Evolutionary conservation across 2,888 invertebrate genomes (phyloP), one percentile per base, ranked within the genome.

Genomic region (Drosophila diplacantha): DNA sequence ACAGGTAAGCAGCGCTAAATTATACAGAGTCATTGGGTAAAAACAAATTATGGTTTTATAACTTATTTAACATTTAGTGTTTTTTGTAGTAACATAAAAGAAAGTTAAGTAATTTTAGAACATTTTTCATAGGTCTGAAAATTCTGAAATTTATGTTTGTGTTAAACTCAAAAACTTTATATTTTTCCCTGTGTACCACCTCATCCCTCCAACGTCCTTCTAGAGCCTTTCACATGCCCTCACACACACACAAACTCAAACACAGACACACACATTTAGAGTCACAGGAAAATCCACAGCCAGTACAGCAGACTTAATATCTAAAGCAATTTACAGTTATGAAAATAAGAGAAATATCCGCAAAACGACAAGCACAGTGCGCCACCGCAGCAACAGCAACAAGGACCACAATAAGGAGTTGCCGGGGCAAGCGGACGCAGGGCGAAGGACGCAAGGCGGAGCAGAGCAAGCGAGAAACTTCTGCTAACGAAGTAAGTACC

Each of bases 241-340:
- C 4, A 8, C 14, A 14, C 41, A 35, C 22, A 38, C 38, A 38
- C 26, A 31, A 12, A 31, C 12, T 14, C 31, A 14, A 5, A 51
- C 24, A 24, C 24, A 11, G 14, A 20, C 38, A 22, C 6, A 43
- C 41, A 32, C 18, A 46, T 18, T 11, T 34, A 61, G 51, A 47
- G 51, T 16, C 51, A 47, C 29, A 31, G 37, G 44, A 46, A 49
- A 59, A 47, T 60, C 51, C 47, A 63, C 64, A 78, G 71, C 60
- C 62, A 65, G 71, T 72, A 69, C 53, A 73, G 65, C 75, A 74
- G 81, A 80, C 81, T 84, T 85, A 84, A 85, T 85, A 85, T 84
- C 84, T 75, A 78, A 85, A 85, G 84, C 85, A 85, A 85, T 85
- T 86, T 85, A 83, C 85, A 85, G 85, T 85, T 85, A 85, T 84